Base-by-base conservation (phyloP, 2,888 invertebrate species). In the Drosophila vallismaia region DNA sequence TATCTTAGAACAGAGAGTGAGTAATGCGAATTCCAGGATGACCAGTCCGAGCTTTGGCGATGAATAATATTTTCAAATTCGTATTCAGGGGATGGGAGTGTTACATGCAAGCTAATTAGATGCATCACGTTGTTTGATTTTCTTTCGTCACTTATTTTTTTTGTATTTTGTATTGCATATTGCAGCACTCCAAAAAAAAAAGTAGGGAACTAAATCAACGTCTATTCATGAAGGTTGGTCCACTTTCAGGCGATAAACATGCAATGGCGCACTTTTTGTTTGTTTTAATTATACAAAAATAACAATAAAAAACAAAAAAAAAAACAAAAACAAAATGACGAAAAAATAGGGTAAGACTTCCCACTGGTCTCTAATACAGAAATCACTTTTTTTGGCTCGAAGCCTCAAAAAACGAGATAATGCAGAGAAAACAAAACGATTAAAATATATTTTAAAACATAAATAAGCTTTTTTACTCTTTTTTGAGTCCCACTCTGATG, bases 171-270 rank as follows among this genome's bases (percentile, higher is more conserved):
- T 7, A 7, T n/a, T 12, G 7, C 48, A 9, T 12, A 28, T 19
- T 19, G 19, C 19, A 6, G 28, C 28, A 28, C 28, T 28, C 28
- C 1, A 14, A 14, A 49, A 31, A 49, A 49, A 49, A 49, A 31
- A 31, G n/a, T 14, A 9, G 14, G 9, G 31, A 49, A 49, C 49
- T 29, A 49, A 36, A 36, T 6, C 36, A 36, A 12, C 36, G n/a
- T 36, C 12, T 10, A 36, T 36, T n/a, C n/a, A 36, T 36, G 36
- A 36, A 36, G 36, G 36, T 36, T 36, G 29, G 5, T 14, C 5
- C 40, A 42, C 14, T 42, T 42, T 7, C 19, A 8, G 12, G 14
- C 40, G 3, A 19, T 42, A 9, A 57, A 71, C 75, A 59, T 67
- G 49, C 54, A 51, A 58, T 48, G n/a, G 12, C 6, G 36, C 36